A percentile compares a stretch with the other conserved stretches of the same genome.
phyloP scores from a whole-genome alignment of 1,140 invertebrate genomes.

The Papilio aristodemus region DNA sequence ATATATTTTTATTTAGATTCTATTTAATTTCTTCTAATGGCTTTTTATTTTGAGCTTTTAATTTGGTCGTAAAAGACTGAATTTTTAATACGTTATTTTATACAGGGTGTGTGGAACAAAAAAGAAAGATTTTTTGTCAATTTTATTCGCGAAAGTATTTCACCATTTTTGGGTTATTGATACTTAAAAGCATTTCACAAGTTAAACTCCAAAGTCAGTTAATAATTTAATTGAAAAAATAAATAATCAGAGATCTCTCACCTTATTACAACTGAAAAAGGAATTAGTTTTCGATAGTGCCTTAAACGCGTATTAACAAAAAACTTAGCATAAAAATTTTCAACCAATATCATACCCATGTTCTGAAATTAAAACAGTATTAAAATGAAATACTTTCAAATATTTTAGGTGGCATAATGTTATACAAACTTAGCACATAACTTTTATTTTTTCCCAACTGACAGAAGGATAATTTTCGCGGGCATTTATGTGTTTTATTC shows the following conservation, averaged over 20 bases:
- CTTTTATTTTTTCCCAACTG: not conserved
- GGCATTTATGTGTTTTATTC: too few species aligned
- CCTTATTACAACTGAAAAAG: not conserved
- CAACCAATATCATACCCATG: not conserved
- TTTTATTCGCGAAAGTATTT: constrained; percentile 10
- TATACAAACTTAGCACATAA: not conserved
- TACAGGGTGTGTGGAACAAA: constrained; percentile 30
- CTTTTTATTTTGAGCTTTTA: constrained; percentile 6
- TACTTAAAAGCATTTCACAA: not conserved
- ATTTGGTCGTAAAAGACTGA: constrained; percentile 41
- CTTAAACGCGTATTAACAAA: constrained; percentile 5
- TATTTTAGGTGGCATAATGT: not conserved
- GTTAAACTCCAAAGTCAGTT: not conserved
- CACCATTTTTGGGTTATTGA: not conserved
- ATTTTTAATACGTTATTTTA: constrained; percentile 30
- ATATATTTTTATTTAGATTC: not conserved
- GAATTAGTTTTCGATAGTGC: constrained; percentile 13
- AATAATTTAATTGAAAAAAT: not conserved
- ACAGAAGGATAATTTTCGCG: too few species aligned
- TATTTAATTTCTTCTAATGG: not conserved
- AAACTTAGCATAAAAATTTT: not conserved
- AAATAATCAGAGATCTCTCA: not conserved
- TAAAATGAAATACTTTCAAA: too few species aligned
- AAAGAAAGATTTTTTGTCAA: constrained; percentile 39
- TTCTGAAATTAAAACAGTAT: not conserved